Conservation (phyloP, 2,888 invertebrate species). For the Zonitis immaculata region DNA sequence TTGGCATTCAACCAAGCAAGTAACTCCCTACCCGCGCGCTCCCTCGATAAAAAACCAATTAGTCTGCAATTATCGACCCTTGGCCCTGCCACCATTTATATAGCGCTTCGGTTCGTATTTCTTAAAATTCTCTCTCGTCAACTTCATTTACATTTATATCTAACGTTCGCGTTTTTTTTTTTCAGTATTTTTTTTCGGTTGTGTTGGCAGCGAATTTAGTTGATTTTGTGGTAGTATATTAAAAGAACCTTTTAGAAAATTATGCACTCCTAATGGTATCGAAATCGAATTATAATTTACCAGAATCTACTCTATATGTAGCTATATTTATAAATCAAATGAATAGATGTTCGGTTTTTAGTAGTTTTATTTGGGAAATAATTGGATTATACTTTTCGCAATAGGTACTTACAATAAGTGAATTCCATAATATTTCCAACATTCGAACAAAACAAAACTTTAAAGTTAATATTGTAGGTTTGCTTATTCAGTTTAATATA, state of each 20-base stretch:
- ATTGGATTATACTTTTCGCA: not conserved
- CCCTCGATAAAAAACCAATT: slow-evolving; percentile 6
- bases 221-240: not conserved
- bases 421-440: not conserved
- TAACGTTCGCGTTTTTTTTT: too few relatives aligned
- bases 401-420: not conserved
- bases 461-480: slow-evolving; percentile 17
- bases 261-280: slow-evolving; percentile 2
- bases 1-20: not conserved
- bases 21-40: too few relatives aligned
- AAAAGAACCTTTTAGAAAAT: slow-evolving; percentile 4
- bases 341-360: not conserved
- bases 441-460: slow-evolving; percentile 24
- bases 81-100: not conserved
- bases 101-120: not conserved
- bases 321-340: not conserved
- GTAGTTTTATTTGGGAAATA: slow-evolving; percentile 6
- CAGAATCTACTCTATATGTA: not conserved
- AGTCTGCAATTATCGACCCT: slow-evolving; percentile 8
- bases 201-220: not conserved
- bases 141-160: slow-evolving; percentile 5
- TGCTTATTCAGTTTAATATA: slow-evolving; percentile 28
- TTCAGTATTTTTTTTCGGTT: not conserved
- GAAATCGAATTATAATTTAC: slow-evolving; percentile 7
- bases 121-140: slow-evolving; percentile 1